Base-by-base conservation (phyloP, 2,888 invertebrate species). In the Tortricodes alternella region DNA sequence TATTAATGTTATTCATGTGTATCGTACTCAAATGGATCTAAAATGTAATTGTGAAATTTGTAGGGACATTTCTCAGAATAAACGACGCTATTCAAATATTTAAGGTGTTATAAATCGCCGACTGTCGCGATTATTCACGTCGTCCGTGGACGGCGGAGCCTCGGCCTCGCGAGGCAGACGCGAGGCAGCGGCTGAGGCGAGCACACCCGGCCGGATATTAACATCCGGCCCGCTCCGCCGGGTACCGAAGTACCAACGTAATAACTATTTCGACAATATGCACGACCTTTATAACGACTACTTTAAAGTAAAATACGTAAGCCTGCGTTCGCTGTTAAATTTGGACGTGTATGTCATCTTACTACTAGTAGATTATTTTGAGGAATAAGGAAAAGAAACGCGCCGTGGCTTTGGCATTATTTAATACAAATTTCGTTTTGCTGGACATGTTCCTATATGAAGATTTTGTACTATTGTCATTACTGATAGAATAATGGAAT, bases 201-300 rank as follows among this genome's bases (percentile, higher is more conserved):
- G 32, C 24, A 6, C 27, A 19, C 32, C 39, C 38, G 41, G 46
- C 60, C 58, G 60, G 60, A 61, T 61, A 61, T 58, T 61, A 58
- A 58, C 51, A 55, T 46, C 58, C 51, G 44, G 43, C 32, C 18
- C 46, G 24, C 48, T 32, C 11, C 15, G 48, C 39, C 16, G n/a
- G 15, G n/a, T n/a, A n/a, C n/a, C 46, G 37, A 9, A 38, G 44
- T 23, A 50, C 19, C 27, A 29, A 9, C 46, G 38, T 46, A 53
- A 53, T 46, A 53, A 53, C 53, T 53, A 53, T 46, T 53, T 32
- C 3, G 38, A 23, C 46, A 53, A 53, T 46, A 53, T 37, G 46
- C 38, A 39, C 32, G 32, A 46, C 21, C 34, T 21, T n/a, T n/a
- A n/a, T n/a, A n/a, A n/a, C 39, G 21, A 13, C 21, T 39, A 13